phyloP scores from a whole-genome alignment of 2,888 invertebrate species.

The Eristalis arbustorum region DNA sequence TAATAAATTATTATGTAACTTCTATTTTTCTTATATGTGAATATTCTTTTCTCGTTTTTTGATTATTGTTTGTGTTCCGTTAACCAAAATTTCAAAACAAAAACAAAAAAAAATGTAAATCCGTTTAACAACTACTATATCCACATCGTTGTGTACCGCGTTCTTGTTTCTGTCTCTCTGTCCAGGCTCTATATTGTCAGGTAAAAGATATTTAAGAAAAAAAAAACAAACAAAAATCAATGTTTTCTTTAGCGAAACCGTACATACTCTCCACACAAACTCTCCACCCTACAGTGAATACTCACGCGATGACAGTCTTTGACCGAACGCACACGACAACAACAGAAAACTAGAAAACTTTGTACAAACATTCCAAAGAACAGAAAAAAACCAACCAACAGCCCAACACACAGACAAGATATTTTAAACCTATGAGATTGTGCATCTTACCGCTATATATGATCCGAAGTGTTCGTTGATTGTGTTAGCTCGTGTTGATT shows the following conservation, averaged over 20 bases:
- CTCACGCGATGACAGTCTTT: conserved; percentile 3
- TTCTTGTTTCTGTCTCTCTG: conserved; percentile 69
- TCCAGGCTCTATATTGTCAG: conserved; percentile 81
- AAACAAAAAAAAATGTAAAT: conserved; percentile 28
- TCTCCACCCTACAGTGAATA: conserved; percentile 57
- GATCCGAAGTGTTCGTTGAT: conserved; percentile 69
- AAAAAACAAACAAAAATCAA: conserved; percentile 3
- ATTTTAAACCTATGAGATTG: conserved; percentile 36
- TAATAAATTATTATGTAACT: conserved; percentile 51
- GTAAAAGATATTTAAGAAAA: conserved; percentile 75
- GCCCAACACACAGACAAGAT: conserved; percentile 12
- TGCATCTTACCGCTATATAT: conserved; percentile 68
- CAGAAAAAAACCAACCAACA: neutral
- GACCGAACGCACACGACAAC: conserved; percentile 7
- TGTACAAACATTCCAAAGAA: neutral
- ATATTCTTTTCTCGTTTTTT: conserved; percentile 65
- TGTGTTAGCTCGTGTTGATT: conserved; percentile 66
- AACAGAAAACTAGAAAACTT: neutral
- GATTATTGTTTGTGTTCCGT: conserved; percentile 54
- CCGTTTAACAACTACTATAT: conserved; percentile 25
- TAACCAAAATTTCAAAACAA: conserved; percentile 30
- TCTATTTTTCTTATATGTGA: conserved; percentile 68
- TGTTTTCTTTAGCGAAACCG: conserved; percentile 66
- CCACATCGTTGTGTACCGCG: conserved; percentile 64
- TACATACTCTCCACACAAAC: conserved; percentile 44